These are phyloP conservation scores for Choloepus hoffmanni DNA, from an alignment of 2,113 vertebrate species.

Conservation along the genomic window DNA sequence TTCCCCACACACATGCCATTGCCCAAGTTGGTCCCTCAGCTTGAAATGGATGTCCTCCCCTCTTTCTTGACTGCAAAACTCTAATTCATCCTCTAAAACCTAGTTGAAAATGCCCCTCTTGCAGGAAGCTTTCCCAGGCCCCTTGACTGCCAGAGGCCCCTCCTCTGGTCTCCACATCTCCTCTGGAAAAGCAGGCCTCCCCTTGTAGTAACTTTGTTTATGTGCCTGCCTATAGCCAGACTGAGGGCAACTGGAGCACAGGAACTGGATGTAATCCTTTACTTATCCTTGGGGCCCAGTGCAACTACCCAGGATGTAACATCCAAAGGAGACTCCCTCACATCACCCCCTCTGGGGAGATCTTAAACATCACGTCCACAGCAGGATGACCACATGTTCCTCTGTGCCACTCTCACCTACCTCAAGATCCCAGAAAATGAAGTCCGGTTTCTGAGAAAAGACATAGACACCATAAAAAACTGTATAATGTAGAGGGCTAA, in stretches of 20 bases:
- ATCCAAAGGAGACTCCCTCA: neutral
- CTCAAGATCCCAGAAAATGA: neutral
- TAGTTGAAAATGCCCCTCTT: neutral
- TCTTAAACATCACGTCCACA: neutral
- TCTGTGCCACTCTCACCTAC: neutral
- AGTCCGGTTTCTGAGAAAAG: constrained; percentile 34
- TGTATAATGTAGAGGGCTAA: neutral
- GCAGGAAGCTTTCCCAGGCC: neutral
- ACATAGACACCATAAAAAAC: neutral
- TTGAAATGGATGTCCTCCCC: neutral
- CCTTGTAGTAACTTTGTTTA: neutral
- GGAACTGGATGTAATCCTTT: neutral
- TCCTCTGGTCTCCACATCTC: neutral
- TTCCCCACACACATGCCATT: neutral
- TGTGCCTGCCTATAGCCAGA: neutral
- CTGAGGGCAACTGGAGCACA: neutral
- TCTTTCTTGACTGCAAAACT: constrained; percentile 21
- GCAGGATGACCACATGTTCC: neutral
- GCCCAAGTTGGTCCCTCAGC: neutral
- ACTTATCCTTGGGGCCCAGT: neutral
- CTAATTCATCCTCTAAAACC: neutral
- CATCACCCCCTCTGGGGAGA: neutral
- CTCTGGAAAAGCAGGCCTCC: neutral
- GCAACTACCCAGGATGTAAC: neutral
- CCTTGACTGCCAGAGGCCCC: neutral